Conservation (phyloP, 2,888 invertebrate species). For the Cataglyphis albicans region DNA sequence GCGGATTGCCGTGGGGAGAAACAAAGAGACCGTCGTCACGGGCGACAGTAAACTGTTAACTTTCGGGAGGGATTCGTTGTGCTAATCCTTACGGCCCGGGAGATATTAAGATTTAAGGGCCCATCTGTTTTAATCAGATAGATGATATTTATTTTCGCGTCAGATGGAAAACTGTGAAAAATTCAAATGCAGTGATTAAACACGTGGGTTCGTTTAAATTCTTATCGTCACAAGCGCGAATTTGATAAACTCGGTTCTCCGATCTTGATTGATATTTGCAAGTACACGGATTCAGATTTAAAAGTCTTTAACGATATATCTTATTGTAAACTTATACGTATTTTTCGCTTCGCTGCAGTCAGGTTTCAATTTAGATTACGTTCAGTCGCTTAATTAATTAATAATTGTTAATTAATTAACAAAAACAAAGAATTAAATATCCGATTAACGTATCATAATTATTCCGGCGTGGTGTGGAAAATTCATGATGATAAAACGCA, state of each 20-base stretch:
- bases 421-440: constrained; percentile 23
- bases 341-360: background rate
- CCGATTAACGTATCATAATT: constrained; percentile 3
- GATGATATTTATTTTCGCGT: constrained; percentile 6
- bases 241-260: background rate
- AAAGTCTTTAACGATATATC: background rate
- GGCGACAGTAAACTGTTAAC: constrained; percentile 23
- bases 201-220: background rate
- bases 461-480: background rate
- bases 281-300: background rate
- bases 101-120: constrained; percentile 24
- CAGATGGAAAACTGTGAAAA: background rate
- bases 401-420: background rate
- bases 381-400: background rate
- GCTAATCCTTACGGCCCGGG: constrained; percentile 11
- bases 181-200: constrained; percentile 8
- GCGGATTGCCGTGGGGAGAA: constrained; percentile 52
- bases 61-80: constrained; percentile 9
- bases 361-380: constrained; percentile 7
- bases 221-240: background rate
- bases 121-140: background rate
- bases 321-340: background rate
- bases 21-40: constrained; percentile 1
- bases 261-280: background rate
- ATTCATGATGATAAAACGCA: background rate